phyloP scores from a whole-genome alignment of 2,113 vertebrate genomes.

The Camarhynchus parvulus region DNA sequence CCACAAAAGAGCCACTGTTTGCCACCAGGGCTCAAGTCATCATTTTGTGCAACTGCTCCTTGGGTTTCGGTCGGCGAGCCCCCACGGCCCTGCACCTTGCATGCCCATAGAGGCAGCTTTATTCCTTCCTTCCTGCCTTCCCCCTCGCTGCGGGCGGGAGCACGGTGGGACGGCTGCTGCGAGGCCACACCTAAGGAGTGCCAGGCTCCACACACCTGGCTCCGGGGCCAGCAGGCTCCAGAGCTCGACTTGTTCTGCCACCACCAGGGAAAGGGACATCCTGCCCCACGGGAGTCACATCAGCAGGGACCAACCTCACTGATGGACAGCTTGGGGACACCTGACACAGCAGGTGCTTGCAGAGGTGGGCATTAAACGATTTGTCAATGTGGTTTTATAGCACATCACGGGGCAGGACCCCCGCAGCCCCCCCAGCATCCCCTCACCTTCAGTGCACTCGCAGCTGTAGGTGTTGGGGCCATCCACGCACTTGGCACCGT shows the following conservation, averaged over 20 bases:
- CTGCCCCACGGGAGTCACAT: neutral
- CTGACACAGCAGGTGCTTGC: neutral
- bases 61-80: constrained; percentile 49
- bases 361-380: neutral
- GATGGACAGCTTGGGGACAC: rapidly evolving
- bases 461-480: constrained; percentile 93
- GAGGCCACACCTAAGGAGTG: constrained; percentile 7
- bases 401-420: neutral
- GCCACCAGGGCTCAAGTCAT: constrained; percentile 62
- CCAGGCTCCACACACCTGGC: neutral
- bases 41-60: constrained; percentile 59
- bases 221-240: rapidly evolving
- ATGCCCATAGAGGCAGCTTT: constrained; percentile 61
- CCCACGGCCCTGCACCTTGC: constrained; percentile 59
- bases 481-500: constrained; percentile 91
- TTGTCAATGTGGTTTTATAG: rapidly evolving
- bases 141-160: neutral
- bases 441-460: constrained; percentile 91
- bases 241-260: rapidly evolving
- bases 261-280: neutral
- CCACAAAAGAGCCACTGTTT: constrained; percentile 77
- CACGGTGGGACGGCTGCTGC: constrained; percentile 1
- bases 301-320: rapidly evolving
- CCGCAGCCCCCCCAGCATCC: rapidly evolving
- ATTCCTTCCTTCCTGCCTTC: constrained; percentile 67